Base-by-base conservation (phyloP, 2,113 vertebrate genomes). In the Sinocyclocheilus maitianheensis region DNA sequence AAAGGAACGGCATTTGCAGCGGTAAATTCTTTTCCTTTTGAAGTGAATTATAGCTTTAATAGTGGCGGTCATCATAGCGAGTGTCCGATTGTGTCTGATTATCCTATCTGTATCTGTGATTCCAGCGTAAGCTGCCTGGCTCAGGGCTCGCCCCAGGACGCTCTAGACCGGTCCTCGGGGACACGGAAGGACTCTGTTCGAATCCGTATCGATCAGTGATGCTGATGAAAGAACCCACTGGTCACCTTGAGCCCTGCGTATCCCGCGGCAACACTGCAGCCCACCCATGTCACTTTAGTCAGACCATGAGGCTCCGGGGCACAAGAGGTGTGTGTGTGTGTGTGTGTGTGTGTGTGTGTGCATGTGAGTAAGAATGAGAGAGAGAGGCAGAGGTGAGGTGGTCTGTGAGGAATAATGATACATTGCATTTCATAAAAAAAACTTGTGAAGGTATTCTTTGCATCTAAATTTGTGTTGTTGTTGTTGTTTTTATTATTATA, bases 191-290 rank as follows among this genome's bases (percentile, higher is more conserved):
- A 71, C 86, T 88, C 88, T 90, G 87, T 91, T 90, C 87, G 76
- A 89, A 87, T 87, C 83, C 63, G 43, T 91, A 90, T 92, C 88
- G 91, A 91, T 92, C 89, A 63, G 53, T 72, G 88, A 87, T 85
- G 87, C 86, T 88, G 91, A 90, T 90, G 89, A 89, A 88, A 88
- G 89, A 84, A 86, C 81, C n/a, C 43, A 20, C 83, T 87, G 89
- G 89, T 92, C 88, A 91, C 91, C 89, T 91, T 91, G 88, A 89
- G 87, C 80, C 85, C 77, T 65, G 43, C 63, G 77, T 91, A 83
- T 91, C 88, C 87, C 81, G 83, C 88, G 87, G 90, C 90, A 85
- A 88, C 81, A 48, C 75, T 83, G 81, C 89, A 84, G 51, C 83
- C 86, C 62, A 43, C 74, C 67, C 77, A 72, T 86, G 83, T 90